Conservation (phyloP, 2,797 vertebrate species). For the Channa striata region DNA sequence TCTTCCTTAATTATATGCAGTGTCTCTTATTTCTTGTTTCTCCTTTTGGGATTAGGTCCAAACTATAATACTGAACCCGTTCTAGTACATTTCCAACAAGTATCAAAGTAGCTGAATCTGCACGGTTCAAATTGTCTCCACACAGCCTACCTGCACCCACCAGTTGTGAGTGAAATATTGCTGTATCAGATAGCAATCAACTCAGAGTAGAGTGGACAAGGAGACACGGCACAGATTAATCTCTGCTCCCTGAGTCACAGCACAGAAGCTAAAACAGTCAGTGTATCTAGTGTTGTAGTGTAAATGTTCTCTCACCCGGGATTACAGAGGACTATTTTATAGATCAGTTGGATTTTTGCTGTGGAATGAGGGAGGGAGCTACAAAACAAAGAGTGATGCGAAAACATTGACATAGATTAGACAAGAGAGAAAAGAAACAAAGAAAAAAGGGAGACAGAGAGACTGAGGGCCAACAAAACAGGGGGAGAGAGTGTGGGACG, state of each 20-base stretch:
- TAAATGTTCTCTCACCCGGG: constrained; percentile 4
- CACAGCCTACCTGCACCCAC: constrained; percentile 28
- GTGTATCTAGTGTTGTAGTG: constrained; percentile 1
- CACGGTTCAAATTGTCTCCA: constrained; percentile 26
- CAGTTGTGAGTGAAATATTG: constrained; percentile 6
- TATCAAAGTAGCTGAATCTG: constrained; percentile 43
- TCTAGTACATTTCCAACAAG: constrained; percentile 37
- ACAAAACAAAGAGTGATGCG: not conserved
- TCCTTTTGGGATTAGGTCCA: constrained; percentile 7
- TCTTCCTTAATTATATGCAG: not conserved
- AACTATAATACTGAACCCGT: constrained; percentile 21
- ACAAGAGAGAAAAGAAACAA: constrained; percentile 2
- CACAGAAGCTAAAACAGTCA: constrained; percentile 11
- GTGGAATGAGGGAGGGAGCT: constrained; percentile 4
- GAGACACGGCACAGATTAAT: constrained; percentile 21
- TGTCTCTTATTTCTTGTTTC: not conserved
- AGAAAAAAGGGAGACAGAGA: constrained; percentile 2
- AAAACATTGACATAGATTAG: constrained; percentile 1
- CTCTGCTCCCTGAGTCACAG: constrained; percentile 29
- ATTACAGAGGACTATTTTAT: constrained; percentile 27
- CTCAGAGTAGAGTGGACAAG: constrained; percentile 10
- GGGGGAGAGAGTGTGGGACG: constrained; percentile 19
- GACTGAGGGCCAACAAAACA: constrained; percentile 20
- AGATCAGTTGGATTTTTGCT: constrained; percentile 14
- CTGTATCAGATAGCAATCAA: constrained; percentile 38